Evolutionary conservation across 2,797 vertebrate species (phyloP), one percentile per base, ranked within the genome.

Genomic region (Aselliscus stoliczkanus): DNA sequence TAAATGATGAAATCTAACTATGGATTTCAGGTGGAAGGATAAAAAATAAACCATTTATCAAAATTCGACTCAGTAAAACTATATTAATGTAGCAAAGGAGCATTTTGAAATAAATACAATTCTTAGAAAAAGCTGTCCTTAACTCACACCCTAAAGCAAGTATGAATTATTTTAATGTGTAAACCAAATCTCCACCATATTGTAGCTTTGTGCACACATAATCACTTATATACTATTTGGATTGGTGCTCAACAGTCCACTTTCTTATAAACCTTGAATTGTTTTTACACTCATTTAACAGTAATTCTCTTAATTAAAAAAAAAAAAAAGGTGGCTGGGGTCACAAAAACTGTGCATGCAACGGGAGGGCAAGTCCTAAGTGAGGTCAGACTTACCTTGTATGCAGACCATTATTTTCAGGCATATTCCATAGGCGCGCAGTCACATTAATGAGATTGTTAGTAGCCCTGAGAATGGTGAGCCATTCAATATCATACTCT

Each of bases 401-500:
- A 64, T 99, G 99, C 37, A 99, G 98, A 91, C 99, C 99, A 1
- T 99, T 99, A 82, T 99, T 99, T 97, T 99, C 99, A 2, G 99
- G 99, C 93, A 99, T 99, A 90, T 99, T 99, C 99, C 99, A 99
- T 0, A 98, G 98, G 70, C 98, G 98, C 23, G 97, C 97, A 31
- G 99, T 99, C 79, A 99, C 98, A 54, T 98, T 99, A 81, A 99
- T 97, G 42, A 99, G 99, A 89, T 90, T 95, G 93, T 99, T 98
- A 52, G 99, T 99, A 72, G 99, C 98, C 97, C 99, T 99, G 73
- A 99, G 98, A 94, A 99, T 97, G 83, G 99, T 99, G 64, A 99
- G 99, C 99, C 99, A 99, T 97, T 99, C 99, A 0, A 99, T 98
- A 86, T 99, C 99, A 15, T 99, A 99, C 95, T 99, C 99, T 17